A percentile compares a stretch with the other conserved stretches of the same genome.
phyloP scores from a whole-genome alignment of 2,797 vertebrate species.

The Clarias fuscus region DNA sequence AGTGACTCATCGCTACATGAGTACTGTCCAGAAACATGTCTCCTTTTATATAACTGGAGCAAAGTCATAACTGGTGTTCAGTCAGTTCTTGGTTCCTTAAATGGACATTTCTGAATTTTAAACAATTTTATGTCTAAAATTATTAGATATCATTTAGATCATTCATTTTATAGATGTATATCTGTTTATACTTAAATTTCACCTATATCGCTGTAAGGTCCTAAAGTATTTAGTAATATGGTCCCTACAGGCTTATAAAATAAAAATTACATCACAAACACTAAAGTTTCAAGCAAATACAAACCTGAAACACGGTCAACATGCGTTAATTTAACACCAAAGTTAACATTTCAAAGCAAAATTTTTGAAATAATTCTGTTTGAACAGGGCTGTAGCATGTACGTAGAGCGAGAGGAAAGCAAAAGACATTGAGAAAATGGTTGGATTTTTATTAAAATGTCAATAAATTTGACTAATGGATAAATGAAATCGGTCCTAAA shows the following conservation, averaged over 20 bases:
- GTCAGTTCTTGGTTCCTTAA: neutral
- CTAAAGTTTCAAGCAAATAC: neutral
- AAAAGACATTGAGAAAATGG: neutral
- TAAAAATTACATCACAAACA: neutral
- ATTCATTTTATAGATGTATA: no score
- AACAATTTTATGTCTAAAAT: no score
- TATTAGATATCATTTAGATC: no score
- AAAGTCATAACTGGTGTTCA: neutral
- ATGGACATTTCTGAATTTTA: neutral
- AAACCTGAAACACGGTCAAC: neutral
- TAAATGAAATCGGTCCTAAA: neutral
- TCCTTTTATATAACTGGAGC: neutral
- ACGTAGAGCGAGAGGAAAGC: neutral
- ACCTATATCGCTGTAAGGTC: neutral
- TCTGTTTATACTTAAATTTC: no score
- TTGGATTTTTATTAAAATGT: neutral
- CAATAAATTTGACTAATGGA: neutral
- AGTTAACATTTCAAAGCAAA: no score
- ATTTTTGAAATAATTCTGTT: neutral
- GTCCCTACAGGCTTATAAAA: neutral
- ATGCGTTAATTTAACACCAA: neutral
- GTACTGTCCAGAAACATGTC: neutral
- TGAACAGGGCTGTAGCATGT: neutral
- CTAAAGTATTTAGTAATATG: neutral
- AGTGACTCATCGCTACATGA: neutral